Evolutionary conservation across 2,797 vertebrate species (phyloP).

Genomic region (Melanotaenia trifasciata): DNA sequence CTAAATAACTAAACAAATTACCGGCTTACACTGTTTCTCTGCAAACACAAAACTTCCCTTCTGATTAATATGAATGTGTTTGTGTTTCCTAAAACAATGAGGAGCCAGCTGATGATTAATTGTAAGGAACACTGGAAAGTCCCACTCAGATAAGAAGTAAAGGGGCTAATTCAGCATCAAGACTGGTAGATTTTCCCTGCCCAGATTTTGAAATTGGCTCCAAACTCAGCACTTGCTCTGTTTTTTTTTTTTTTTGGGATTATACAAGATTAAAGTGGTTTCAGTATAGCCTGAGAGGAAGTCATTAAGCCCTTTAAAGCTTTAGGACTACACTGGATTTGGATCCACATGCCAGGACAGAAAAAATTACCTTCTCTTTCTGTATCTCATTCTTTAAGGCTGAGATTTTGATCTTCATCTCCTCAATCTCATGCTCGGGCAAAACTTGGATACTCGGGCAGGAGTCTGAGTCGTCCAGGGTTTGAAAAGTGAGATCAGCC

Average conservation of each 20-base stretch:
- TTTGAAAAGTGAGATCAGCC: constrained; percentile 93
- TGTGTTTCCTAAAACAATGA: constrained; percentile 16
- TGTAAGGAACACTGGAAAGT: constrained; percentile 7
- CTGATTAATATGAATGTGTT: constrained; percentile 15
- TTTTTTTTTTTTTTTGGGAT: neutral
- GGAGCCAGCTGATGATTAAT: neutral
- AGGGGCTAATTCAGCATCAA: neutral
- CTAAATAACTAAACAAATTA: neutral
- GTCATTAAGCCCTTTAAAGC: constrained; percentile 3
- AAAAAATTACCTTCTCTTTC: constrained; percentile 91
- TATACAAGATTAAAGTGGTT: constrained; percentile 3
- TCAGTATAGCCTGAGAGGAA: neutral
- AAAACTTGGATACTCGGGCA: constrained; percentile 91
- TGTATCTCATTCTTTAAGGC: constrained; percentile 95
- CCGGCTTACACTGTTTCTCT: neutral
- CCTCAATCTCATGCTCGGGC: constrained; percentile 95
- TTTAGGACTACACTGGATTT: neutral
- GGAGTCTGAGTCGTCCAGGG: constrained; percentile 91
- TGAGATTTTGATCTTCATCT: constrained; percentile 98
- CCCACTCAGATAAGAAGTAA: neutral
- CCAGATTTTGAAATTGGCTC: neutral
- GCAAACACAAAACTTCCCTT: constrained; percentile 12
- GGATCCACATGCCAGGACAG: neutral
- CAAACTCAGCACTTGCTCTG: neutral
- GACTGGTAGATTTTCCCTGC: neutral